These are phyloP conservation scores for cat (Felis catus) DNA, from an alignment of 2,113 vertebrate genomes.

Conservation along the genomic window F.catus_Fca126_mat1.0 CM031426.1:1757501-1758000, in stretches of 20 bases:
- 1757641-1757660: neutral
- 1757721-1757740: no score
- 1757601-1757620: neutral
- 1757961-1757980: neutral
- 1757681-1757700: neutral
- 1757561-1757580: neutral
- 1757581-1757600: neutral
- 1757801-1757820: no score
- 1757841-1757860: no score
- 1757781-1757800: no score
- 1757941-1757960: no score
- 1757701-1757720: no score
- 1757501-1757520: neutral
- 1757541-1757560: neutral
- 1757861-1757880: no score
- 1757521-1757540: neutral
- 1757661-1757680: neutral
- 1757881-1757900: no score
- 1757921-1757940: rapidly evolving
- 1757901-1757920: rapidly evolving
- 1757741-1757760: no score
- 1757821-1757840: no score
- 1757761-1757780: no score
- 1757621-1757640: neutral
- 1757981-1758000: neutral